A percentile compares a stretch with the other conserved stretches of the same genome.
phyloP scores from a whole-genome alignment of 2,113 vertebrate species.

The Xenopus borealis region DNA sequence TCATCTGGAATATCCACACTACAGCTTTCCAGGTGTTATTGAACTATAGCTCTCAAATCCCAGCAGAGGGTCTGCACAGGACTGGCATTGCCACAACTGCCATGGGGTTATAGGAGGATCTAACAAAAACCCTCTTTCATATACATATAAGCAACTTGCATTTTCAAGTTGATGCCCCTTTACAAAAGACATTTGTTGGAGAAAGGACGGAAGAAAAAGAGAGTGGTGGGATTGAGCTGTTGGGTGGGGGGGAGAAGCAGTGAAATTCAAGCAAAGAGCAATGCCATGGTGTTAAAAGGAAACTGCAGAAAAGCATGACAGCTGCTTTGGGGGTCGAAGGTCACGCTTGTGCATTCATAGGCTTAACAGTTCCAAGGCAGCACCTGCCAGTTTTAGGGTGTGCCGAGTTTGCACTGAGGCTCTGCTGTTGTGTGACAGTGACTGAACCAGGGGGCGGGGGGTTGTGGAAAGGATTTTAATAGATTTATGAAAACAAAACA shows the following conservation, averaged over 20 bases:
- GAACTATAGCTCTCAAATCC: too few relatives aligned
- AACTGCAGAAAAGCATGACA: slow-evolving; percentile 36
- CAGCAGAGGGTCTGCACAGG: too few relatives aligned
- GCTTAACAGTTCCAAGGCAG: slow-evolving; percentile 45
- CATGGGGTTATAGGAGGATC: too few relatives aligned
- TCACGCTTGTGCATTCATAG: slow-evolving; percentile 44
- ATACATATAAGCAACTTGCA: too few relatives aligned
- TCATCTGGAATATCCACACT: too few relatives aligned
- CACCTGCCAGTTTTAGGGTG: slow-evolving; percentile 44
- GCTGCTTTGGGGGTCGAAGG: slow-evolving; percentile 41
- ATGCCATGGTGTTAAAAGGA: slow-evolving; percentile 43
- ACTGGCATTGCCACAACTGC: too few relatives aligned
- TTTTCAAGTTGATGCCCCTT: not conserved
- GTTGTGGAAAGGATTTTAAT: slow-evolving; percentile 10
- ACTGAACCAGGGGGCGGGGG: slow-evolving; percentile 1
- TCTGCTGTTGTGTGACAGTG: slow-evolving; percentile 22
- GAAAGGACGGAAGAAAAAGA: not conserved
- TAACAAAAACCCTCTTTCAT: too few relatives aligned
- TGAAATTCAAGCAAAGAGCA: slow-evolving; percentile 34
- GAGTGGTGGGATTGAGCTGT: not conserved
- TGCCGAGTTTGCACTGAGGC: slow-evolving; percentile 23
- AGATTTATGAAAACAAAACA: slow-evolving; percentile 29
- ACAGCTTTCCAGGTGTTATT: too few relatives aligned
- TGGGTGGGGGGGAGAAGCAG: slow-evolving; percentile 7
- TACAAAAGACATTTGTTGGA: slow-evolving; percentile 24